phyloP scores from a whole-genome alignment of 2,113 vertebrate species.

The Melanotaenia duboulayi region DNA sequence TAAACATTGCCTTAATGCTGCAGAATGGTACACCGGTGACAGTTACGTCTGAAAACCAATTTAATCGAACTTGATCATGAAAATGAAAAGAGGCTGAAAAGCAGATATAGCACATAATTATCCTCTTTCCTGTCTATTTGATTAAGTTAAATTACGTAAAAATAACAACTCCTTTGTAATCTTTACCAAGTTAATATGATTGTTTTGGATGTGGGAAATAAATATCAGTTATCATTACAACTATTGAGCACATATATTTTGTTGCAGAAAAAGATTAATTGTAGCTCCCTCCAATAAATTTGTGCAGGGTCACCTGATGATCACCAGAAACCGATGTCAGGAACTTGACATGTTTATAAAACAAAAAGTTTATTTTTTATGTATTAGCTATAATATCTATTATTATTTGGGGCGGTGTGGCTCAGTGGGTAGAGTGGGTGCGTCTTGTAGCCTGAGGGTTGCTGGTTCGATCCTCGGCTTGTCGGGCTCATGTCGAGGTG shows the following conservation, averaged over 20 bases:
- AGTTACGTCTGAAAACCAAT: too few relatives aligned
- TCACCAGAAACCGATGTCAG: background rate
- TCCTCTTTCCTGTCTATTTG: conserved; percentile 16
- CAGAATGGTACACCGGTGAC: background rate
- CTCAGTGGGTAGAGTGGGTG: too few relatives aligned
- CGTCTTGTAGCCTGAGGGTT: too few relatives aligned
- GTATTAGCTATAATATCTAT: too few relatives aligned
- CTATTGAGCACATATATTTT: too few relatives aligned
- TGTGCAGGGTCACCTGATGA: background rate
- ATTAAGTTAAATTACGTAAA: conserved; percentile 1
- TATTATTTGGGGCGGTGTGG: too few relatives aligned
- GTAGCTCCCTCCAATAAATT: too few relatives aligned
- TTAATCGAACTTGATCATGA: conserved; percentile 19
- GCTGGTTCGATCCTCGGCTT: too few relatives aligned
- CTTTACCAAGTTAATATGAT: background rate
- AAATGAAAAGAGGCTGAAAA: conserved; percentile 38
- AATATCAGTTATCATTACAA: background rate
- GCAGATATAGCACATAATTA: too few relatives aligned
- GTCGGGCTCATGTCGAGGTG: too few relatives aligned
- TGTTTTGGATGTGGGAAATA: conserved; percentile 22
- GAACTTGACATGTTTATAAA: background rate
- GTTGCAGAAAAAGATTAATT: too few relatives aligned
- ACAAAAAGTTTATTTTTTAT: too few relatives aligned
- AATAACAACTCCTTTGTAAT: conserved; percentile 27
- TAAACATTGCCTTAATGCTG: background rate